phyloP scores from a whole-genome alignment of 1,140 invertebrate species.

The Drosophila saltans region DNA sequence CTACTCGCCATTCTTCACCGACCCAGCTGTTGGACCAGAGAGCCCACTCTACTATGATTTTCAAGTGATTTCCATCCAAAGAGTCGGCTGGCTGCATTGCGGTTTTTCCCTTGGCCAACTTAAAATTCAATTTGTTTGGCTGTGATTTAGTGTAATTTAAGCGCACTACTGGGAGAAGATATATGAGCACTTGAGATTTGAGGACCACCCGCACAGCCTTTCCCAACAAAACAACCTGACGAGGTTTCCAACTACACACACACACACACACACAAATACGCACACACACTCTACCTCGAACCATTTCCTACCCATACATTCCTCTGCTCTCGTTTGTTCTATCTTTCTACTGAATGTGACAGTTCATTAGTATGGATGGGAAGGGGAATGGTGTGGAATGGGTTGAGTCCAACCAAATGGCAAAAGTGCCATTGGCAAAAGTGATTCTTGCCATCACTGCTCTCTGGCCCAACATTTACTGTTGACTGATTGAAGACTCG shows the following conservation, averaged over 20 bases:
- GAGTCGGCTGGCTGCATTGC: conserved; percentile 62
- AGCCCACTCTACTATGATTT: conserved; percentile 22
- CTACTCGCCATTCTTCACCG: background rate
- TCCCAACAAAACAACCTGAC: background rate
- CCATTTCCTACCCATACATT: background rate
- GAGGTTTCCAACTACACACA: background rate
- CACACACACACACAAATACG: too few relatives aligned
- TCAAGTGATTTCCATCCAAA: conserved; percentile 73
- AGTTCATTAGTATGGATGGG: conserved; percentile 74
- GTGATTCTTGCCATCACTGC: conserved; percentile 51
- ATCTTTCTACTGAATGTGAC: conserved; percentile 60
- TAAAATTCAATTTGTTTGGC: conserved; percentile 80
- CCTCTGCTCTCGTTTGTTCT: conserved; percentile 8
- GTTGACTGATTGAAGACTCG: conserved; percentile 49
- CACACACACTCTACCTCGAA: background rate
- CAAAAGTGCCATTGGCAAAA: conserved; percentile 60
- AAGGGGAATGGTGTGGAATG: background rate
- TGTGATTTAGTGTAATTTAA: conserved; percentile 81
- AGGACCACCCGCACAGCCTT: background rate
- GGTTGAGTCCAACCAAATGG: conserved; percentile 29
- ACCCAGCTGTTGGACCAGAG: background rate
- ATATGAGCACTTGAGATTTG: conserved; percentile 66
- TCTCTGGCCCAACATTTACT: conserved; percentile 10
- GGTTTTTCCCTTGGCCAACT: conserved; percentile 71
- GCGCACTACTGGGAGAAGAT: conserved; percentile 71